These are phyloP conservation scores for Otus sunia DNA, from an alignment of 2,113 vertebrate genomes.

Conservation along the genomic window DNA sequence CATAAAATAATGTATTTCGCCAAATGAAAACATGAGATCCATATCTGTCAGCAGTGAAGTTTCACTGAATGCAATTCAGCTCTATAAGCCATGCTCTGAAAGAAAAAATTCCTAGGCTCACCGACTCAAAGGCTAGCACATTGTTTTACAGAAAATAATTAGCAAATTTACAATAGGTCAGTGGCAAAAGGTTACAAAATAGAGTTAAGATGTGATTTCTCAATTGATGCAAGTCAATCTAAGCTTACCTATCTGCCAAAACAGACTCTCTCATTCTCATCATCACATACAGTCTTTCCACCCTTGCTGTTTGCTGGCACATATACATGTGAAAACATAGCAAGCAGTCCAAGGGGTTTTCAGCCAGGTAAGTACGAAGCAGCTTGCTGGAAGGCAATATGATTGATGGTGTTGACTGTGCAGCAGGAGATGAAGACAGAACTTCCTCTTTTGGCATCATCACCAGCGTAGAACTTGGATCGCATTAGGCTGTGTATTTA, in stretches of 20 bases:
- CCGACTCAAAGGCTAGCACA: background rate
- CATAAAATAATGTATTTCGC: background rate
- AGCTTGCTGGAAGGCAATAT: background rate
- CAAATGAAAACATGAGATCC: background rate
- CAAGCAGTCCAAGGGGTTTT: background rate
- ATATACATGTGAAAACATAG: rapidly evolving
- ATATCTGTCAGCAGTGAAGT: background rate
- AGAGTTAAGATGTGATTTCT: background rate
- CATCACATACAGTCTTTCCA: background rate
- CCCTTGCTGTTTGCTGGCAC: background rate
- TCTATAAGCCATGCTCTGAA: background rate
- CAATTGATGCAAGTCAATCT: background rate
- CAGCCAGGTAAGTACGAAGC: background rate
- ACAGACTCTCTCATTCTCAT: background rate
- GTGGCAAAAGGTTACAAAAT: background rate
- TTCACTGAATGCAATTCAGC: background rate
- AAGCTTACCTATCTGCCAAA: background rate
- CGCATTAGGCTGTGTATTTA: background rate
- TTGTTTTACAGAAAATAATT: background rate
- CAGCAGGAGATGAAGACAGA: background rate
- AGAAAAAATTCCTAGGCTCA: background rate
- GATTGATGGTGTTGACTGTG: background rate
- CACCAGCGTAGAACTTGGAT: background rate
- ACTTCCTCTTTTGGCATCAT: background rate
- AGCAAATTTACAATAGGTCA: background rate